phyloP scores from a whole-genome alignment of 2,113 vertebrate species.

The Desmodus rotundus region DNA sequence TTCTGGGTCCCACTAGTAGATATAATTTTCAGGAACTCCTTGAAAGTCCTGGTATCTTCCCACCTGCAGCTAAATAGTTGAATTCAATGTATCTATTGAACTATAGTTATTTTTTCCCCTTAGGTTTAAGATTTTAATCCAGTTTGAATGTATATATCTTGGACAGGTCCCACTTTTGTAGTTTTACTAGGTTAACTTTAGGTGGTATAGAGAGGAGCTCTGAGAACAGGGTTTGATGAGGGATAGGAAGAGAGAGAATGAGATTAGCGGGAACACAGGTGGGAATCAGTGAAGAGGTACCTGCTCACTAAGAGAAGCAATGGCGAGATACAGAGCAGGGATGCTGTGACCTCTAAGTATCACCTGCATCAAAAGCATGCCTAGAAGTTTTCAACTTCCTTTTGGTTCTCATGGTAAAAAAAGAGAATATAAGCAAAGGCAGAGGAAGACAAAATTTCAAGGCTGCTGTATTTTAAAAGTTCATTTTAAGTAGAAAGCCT shows the following conservation, averaged over 20 bases:
- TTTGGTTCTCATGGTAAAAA: background rate
- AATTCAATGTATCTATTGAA: background rate
- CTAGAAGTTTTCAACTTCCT: background rate
- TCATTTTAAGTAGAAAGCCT: background rate
- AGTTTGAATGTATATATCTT: background rate
- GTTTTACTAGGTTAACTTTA: background rate
- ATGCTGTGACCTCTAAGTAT: background rate
- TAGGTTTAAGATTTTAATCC: background rate
- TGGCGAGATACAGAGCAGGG: background rate
- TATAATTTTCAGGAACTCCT: background rate
- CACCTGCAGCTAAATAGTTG: background rate
- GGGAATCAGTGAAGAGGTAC: background rate
- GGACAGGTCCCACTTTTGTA: background rate
- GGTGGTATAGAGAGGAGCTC: background rate
- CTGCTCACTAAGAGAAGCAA: background rate
- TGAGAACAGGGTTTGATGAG: background rate
- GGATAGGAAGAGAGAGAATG: background rate
- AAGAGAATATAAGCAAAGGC: background rate
- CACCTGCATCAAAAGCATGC: background rate
- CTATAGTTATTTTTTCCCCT: background rate
- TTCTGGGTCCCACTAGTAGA: background rate
- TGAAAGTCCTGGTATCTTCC: background rate
- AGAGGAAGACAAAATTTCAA: background rate
- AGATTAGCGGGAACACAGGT: background rate
- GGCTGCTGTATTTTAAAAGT: background rate